Evolutionary conservation across 2,797 vertebrate species (phyloP).

Genomic region (Phalloptychus januarius): DNA sequence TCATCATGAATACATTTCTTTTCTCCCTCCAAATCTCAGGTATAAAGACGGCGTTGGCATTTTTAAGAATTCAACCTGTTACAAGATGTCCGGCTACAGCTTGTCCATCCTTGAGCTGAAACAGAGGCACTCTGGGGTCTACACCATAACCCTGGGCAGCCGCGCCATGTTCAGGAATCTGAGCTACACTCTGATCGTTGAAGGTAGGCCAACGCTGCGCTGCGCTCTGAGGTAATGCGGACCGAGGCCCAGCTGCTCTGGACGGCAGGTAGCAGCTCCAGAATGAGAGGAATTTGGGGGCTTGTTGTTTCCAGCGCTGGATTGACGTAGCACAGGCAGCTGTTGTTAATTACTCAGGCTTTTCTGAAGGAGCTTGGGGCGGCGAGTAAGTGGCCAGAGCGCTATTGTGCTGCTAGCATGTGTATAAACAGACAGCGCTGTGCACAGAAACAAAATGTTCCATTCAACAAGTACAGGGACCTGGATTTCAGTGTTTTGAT

Average conservation of each 20-base stretch:
- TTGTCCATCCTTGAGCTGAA: conserved; percentile 83
- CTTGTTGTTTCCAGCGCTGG: conserved; percentile 74
- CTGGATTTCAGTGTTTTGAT: conserved; percentile 38
- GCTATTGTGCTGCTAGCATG: conserved; percentile 65
- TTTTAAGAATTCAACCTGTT: conserved; percentile 81
- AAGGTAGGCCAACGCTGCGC: conserved; percentile 76
- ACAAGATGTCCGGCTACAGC: conserved; percentile 69
- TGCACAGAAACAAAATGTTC: conserved; percentile 62
- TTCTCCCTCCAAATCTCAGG: conserved; percentile 70
- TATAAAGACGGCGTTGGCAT: conserved; percentile 86
- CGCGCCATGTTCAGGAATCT: conserved; percentile 80
- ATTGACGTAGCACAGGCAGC: conserved; percentile 76
- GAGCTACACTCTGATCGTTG: conserved; percentile 85
- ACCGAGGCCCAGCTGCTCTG: conserved; percentile 27
- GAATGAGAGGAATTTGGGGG: conserved; percentile 76
- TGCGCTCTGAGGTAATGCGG: conserved; percentile 18
- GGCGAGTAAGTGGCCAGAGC: conserved; percentile 59
- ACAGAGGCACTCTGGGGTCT: conserved; percentile 83
- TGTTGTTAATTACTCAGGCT: conserved; percentile 81
- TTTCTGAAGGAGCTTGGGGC: conserved; percentile 72
- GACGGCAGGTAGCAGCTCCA: conserved; percentile 78
- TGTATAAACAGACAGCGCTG: conserved; percentile 49
- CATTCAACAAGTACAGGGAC: conserved; percentile 34
- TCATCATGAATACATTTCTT: background rate
- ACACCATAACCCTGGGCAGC: conserved; percentile 83